Evolutionary conservation across 2,797 vertebrate species (phyloP).

Genomic region (Alosa sapidissima): DNA sequence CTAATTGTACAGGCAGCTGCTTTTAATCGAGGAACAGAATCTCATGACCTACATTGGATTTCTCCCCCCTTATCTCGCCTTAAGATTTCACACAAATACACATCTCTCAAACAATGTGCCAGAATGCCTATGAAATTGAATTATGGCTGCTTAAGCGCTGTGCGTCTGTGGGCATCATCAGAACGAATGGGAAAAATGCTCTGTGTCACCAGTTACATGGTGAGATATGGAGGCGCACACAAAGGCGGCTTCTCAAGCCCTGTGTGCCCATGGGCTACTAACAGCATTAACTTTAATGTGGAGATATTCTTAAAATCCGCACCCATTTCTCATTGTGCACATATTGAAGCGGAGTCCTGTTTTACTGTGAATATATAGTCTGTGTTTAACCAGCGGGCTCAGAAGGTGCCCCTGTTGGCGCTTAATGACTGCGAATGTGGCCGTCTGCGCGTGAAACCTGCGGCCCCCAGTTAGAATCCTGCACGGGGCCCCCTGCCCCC

Average conservation of each 20-base stretch:
- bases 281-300: slow-evolving; percentile 19
- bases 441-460: slow-evolving; percentile 2
- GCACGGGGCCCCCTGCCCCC: background rate
- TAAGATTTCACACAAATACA: slow-evolving; percentile 6
- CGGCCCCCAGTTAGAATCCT: background rate
- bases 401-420: background rate
- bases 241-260: background rate
- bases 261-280: background rate
- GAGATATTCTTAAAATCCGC: slow-evolving; percentile 17
- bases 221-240: background rate
- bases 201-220: background rate
- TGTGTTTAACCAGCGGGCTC: background rate
- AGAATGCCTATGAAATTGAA: background rate
- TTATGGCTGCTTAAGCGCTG: background rate
- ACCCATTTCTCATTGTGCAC: background rate
- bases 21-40: background rate
- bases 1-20: slow-evolving; percentile 10
- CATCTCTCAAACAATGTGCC: slow-evolving; percentile 6
- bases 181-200: background rate
- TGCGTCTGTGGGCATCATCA: background rate
- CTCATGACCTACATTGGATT: background rate
- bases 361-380: background rate
- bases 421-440: background rate
- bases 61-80: background rate
- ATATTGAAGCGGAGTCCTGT: background rate